phyloP scores from a whole-genome alignment of 2,113 vertebrate genomes.

The Phasianus colchicus region DNA sequence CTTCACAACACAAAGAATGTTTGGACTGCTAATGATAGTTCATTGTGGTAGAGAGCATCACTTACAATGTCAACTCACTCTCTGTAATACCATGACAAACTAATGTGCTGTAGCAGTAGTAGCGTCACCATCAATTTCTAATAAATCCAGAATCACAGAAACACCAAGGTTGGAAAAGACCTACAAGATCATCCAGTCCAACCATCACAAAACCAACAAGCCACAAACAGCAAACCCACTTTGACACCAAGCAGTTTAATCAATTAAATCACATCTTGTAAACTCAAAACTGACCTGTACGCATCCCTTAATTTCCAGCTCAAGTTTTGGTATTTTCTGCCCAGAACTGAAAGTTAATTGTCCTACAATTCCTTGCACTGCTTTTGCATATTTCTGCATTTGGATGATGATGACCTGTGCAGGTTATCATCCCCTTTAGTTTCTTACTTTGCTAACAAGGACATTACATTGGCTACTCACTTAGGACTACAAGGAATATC shows the following conservation, averaged over 20 bases:
- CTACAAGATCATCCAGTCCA: no score
- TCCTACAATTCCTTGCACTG: background rate
- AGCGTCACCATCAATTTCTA: background rate
- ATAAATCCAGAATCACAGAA: background rate
- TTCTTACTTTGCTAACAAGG: background rate
- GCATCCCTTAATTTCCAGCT: background rate
- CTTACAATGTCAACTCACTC: background rate
- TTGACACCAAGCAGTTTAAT: background rate
- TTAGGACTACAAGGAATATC: background rate
- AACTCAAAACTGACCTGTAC: background rate
- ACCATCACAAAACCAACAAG: background rate
- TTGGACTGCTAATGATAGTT: background rate
- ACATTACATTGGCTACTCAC: background rate
- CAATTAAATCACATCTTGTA: background rate
- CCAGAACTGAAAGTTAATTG: background rate
- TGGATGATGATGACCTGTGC: background rate
- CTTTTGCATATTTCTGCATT: background rate
- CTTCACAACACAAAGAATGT: background rate
- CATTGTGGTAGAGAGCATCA: background rate
- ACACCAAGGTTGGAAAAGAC: no score
- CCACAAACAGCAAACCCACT: background rate
- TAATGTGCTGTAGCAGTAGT: background rate
- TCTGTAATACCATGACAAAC: background rate
- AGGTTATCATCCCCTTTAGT: background rate
- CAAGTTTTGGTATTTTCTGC: background rate